Percentiles rank a stretch among this genome's conserved stretches.
Evolutionary conservation across 2,113 vertebrate genomes (phyloP).

Genomic region (Holacanthus passer): DNA sequence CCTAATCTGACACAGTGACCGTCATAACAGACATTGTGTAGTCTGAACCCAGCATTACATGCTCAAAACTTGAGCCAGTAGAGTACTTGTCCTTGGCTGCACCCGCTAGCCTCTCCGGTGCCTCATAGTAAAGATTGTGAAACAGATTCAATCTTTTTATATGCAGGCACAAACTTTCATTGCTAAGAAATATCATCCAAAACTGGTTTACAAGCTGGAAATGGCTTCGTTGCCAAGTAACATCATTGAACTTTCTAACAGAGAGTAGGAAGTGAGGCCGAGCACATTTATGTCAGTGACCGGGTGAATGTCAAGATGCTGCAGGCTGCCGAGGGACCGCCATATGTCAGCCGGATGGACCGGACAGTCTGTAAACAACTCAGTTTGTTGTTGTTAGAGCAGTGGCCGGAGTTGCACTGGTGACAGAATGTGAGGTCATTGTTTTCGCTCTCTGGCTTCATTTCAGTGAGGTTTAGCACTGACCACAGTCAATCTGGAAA

Average conservation of each 20-base stretch:
- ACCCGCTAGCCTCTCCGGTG: constrained; percentile 11
- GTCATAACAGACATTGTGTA: too few relatives aligned
- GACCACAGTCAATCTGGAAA: constrained; percentile 32
- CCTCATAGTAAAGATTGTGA: constrained; percentile 45
- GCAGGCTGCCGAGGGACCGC: constrained; percentile 29
- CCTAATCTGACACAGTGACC: too few relatives aligned
- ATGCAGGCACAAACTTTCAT: constrained; percentile 39
- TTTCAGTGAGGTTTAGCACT: constrained; percentile 12
- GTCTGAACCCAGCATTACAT: too few relatives aligned
- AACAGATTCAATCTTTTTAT: constrained; percentile 54
- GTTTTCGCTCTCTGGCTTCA: constrained; percentile 36
- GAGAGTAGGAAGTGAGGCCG: constrained; percentile 33
- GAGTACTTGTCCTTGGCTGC: constrained; percentile 26
- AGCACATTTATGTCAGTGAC: constrained; percentile 40
- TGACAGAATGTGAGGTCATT: constrained; percentile 56
- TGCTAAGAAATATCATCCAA: constrained; percentile 44
- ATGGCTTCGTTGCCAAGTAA: constrained; percentile 35
- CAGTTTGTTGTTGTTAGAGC: constrained; percentile 40
- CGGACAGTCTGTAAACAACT: constrained; percentile 49
- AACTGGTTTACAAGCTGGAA: constrained; percentile 40
- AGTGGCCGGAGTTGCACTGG: constrained; percentile 29
- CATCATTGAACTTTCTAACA: constrained; percentile 60
- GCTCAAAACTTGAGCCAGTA: neutral
- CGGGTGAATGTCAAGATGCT: constrained; percentile 38
- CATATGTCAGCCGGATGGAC: constrained; percentile 37